Percentiles rank a stretch among this genome's conserved stretches.
Conservation (phyloP, 2,888 invertebrate species). For the Lydus trimaculatus region DNA sequence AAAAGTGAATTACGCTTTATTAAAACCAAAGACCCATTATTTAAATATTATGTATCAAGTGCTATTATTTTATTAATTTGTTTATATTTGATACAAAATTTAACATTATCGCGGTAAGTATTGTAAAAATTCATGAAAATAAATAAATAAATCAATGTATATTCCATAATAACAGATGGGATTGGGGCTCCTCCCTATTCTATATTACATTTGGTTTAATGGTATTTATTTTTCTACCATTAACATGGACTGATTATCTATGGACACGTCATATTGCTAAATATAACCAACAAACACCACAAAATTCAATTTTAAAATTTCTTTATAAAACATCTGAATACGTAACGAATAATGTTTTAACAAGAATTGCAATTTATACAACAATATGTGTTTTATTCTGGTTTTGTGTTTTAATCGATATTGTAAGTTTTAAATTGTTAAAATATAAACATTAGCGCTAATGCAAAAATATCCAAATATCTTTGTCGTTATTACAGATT, state of each 20-base stretch:
- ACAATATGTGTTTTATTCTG: slow-evolving; percentile 71
- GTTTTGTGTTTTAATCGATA: slow-evolving; percentile 71
- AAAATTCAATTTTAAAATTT: slow-evolving; percentile 61
- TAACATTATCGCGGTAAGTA: slow-evolving; percentile 65
- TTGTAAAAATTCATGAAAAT: too few species aligned
- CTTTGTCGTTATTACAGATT: slow-evolving; percentile 22
- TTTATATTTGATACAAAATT: slow-evolving; percentile 68
- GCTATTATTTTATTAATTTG: slow-evolving; percentile 67
- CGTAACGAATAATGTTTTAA: slow-evolving; percentile 69
- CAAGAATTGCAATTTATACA: slow-evolving; percentile 73
- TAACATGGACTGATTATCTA: slow-evolving; percentile 79
- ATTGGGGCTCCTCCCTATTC: slow-evolving; percentile 61
- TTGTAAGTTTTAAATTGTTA: slow-evolving; percentile 58
- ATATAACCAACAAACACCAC: slow-evolving; percentile 66
- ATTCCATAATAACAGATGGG: slow-evolving; percentile 42
- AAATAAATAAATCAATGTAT: slow-evolving; percentile 13
- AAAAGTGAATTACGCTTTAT: slow-evolving; percentile 77
- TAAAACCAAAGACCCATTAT: slow-evolving; percentile 79
- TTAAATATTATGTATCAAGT: slow-evolving; percentile 79
- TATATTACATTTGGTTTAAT: slow-evolving; percentile 60
- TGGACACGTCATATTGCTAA: slow-evolving; percentile 63
- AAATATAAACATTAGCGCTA: neutral
- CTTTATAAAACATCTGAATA: slow-evolving; percentile 69
- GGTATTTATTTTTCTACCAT: slow-evolving; percentile 69
- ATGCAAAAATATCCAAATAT: neutral